Conservation (phyloP, 2,888 invertebrate genomes). For the Sisyra terminalis region DNA sequence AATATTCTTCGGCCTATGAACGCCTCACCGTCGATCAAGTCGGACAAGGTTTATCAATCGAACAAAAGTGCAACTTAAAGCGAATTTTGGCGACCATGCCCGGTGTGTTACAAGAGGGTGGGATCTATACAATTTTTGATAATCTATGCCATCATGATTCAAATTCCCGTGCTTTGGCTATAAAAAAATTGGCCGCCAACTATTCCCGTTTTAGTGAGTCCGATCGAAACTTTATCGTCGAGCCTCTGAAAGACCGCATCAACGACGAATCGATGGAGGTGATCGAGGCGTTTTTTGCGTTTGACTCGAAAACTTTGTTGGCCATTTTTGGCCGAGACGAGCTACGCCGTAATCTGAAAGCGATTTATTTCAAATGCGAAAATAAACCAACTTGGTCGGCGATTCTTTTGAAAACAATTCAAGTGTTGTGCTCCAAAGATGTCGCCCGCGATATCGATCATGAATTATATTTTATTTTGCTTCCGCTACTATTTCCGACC, state of each 20-base stretch:
- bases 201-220: constrained; percentile 30
- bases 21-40: no score
- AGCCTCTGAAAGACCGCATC: constrained; percentile 45
- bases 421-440: constrained; percentile 30
- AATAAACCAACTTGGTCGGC: constrained; percentile 25
- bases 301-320: background rate
- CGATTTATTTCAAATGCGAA: constrained; percentile 31
- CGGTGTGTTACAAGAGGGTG: constrained; percentile 34
- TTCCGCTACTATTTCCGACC: constrained; percentile 44
- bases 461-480: constrained; percentile 35
- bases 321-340: background rate
- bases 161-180: constrained; percentile 45
- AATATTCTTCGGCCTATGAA: no score
- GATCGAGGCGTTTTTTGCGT: constrained; percentile 21
- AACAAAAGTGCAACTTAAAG: no score
- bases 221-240: constrained; percentile 41
- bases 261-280: constrained; percentile 48
- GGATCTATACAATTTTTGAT: constrained; percentile 40
- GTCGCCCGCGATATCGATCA: constrained; percentile 32
- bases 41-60: no score
- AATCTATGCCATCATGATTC: constrained; percentile 56
- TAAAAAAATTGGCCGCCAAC: constrained; percentile 43
- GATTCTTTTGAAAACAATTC: constrained; percentile 27
- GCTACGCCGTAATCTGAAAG: constrained; percentile 24
- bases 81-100: no score